Conservation (phyloP, 1,140 invertebrate genomes). For the Calliphora vicina region DNA sequence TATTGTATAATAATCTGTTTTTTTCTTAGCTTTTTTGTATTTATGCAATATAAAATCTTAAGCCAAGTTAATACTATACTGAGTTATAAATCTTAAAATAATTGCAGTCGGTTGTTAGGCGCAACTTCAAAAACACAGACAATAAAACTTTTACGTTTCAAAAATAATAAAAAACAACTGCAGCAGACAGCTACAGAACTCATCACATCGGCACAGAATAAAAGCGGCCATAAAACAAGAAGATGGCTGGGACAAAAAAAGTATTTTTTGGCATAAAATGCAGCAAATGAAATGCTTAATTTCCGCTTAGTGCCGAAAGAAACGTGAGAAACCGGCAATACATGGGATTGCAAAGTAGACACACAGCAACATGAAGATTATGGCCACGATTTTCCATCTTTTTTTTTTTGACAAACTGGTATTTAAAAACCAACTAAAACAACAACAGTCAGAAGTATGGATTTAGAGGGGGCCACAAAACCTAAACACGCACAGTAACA, state of each 20-base stretch:
- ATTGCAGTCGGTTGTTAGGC: not conserved
- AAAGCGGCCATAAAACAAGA: not conserved
- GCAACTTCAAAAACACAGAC: not conserved
- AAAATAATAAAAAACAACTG: not conserved
- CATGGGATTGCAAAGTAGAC: not conserved
- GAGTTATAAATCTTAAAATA: not conserved
- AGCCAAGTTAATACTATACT: too few relatives aligned
- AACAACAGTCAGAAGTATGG: not conserved
- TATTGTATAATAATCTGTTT: too few relatives aligned
- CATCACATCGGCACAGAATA: too few relatives aligned
- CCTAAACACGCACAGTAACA: not conserved
- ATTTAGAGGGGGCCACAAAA: not conserved
- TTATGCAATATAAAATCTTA: too few relatives aligned
- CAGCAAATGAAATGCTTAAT: not conserved
- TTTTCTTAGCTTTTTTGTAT: too few relatives aligned
- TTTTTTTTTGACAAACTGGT: not conserved
- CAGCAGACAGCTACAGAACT: not conserved
- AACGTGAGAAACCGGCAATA: not conserved
- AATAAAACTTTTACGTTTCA: not conserved
- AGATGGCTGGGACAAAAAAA: slow-evolving; percentile 42
- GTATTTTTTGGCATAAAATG: not conserved
- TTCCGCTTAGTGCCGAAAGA: not conserved
- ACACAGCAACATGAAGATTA: not conserved
- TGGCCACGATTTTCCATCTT: not conserved
- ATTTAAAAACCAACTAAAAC: too few relatives aligned